Percentiles rank a stretch among this genome's conserved stretches.
Conservation (phyloP, 1,140 invertebrate genomes). For the Agrypnia vestita region DNA sequence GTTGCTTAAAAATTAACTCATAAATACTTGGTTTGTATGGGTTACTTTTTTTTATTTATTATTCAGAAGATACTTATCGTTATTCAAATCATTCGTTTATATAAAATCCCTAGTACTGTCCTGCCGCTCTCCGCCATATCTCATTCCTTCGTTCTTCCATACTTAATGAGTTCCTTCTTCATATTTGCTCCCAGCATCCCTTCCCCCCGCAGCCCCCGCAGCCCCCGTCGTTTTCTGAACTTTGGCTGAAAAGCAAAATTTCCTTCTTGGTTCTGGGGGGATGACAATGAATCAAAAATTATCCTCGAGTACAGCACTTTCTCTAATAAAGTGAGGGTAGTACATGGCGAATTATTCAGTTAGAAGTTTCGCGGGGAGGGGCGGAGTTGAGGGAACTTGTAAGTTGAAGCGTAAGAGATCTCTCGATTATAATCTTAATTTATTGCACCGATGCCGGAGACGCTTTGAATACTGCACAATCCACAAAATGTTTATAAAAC, state of each 20-base stretch:
- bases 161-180: slow-evolving; percentile 50
- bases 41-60: too few species aligned
- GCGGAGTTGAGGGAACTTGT: neutral
- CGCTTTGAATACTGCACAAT: too few species aligned
- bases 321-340: neutral
- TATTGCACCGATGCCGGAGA: too few species aligned
- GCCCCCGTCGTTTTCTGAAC: slow-evolving; percentile 39
- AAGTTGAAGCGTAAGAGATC: neutral
- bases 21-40: too few species aligned
- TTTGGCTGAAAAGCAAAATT: slow-evolving; percentile 46
- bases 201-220: neutral
- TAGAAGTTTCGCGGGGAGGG: neutral
- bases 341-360: slow-evolving; percentile 39
- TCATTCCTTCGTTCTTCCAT: slow-evolving; percentile 45
- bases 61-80: too few species aligned
- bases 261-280: slow-evolving; percentile 13
- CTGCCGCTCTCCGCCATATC: slow-evolving; percentile 22
- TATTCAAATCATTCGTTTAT: too few species aligned
- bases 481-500: too few species aligned
- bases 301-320: slow-evolving; percentile 42
- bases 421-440: slow-evolving; percentile 7
- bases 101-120: neutral
- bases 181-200: slow-evolving; percentile 40
- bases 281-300: slow-evolving; percentile 48
- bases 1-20: too few species aligned